Conservation (phyloP, 2,113 vertebrate genomes). For the Dinomys branickii region DNA sequence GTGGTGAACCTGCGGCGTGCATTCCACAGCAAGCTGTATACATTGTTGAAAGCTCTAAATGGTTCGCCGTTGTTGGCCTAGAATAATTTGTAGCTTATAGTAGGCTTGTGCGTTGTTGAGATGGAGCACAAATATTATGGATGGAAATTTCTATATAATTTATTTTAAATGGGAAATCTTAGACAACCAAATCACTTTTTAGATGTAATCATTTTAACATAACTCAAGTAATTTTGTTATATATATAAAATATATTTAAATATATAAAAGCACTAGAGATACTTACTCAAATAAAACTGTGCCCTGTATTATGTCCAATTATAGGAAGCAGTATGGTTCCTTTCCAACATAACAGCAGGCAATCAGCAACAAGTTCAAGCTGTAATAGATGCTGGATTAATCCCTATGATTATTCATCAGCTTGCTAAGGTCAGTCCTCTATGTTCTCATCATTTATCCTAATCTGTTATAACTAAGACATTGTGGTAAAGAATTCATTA, state of each 20-base stretch:
- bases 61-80: background rate
- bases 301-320: constrained; percentile 78
- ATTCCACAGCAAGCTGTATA: background rate
- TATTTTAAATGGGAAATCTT: constrained; percentile 36
- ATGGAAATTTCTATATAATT: background rate
- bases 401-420: constrained; percentile 99
- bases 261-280: background rate
- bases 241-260: background rate
- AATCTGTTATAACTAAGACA: constrained; percentile 60
- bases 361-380: constrained; percentile 99
- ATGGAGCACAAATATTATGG: background rate
- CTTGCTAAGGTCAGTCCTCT: constrained; percentile 95
- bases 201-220: constrained; percentile 7
- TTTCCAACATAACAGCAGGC: constrained; percentile 99
- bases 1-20: background rate
- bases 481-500: constrained; percentile 66
- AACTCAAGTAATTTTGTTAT: constrained; percentile 43
- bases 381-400: constrained; percentile 98
- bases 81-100: background rate
- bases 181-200: constrained; percentile 23
- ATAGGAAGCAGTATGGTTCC: constrained; percentile 99
- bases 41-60: background rate
- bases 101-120: constrained; percentile 8
- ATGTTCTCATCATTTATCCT: constrained; percentile 52
- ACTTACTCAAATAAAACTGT: constrained; percentile 60